phyloP scores from a whole-genome alignment of 2,797 vertebrate species.

The Channallabes apus region DNA sequence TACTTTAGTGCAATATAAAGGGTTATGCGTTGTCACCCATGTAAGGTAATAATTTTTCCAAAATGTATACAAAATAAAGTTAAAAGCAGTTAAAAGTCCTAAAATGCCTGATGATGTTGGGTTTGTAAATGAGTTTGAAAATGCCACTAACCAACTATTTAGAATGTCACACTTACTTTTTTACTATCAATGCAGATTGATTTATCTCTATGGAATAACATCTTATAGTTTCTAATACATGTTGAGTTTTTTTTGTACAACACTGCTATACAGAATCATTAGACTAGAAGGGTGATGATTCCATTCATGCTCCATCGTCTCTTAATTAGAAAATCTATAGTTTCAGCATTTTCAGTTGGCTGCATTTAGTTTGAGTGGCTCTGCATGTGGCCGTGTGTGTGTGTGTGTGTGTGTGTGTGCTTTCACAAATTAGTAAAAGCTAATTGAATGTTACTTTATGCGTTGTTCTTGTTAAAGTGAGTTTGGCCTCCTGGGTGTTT shows the following conservation, averaged over 20 bases:
- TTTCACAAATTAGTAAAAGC: constrained; percentile 27
- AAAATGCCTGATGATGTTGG: background rate
- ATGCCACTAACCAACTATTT: background rate
- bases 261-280: background rate
- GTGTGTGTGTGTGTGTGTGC: background rate
- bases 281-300: constrained; percentile 5
- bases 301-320: constrained; percentile 44
- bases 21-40: too few species aligned
- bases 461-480: constrained; percentile 23
- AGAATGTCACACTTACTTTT: background rate
- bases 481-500: constrained; percentile 30
- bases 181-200: background rate
- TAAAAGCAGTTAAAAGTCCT: background rate
- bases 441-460: constrained; percentile 39
- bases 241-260: background rate
- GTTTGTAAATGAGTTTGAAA: background rate
- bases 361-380: constrained; percentile 12
- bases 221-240: background rate
- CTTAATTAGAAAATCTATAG: constrained; percentile 50
- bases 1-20: too few species aligned
- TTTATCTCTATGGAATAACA: constrained; percentile 2
- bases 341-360: constrained; percentile 37
- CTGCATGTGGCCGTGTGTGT: constrained; percentile 11
- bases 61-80: too few species aligned
- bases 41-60: too few species aligned